A percentile compares a stretch with the other conserved stretches of the same genome.
These are phyloP conservation scores for Sternotherus odoratus DNA, from an alignment of 2,797 vertebrate species.

Conservation along the genomic window DNA sequence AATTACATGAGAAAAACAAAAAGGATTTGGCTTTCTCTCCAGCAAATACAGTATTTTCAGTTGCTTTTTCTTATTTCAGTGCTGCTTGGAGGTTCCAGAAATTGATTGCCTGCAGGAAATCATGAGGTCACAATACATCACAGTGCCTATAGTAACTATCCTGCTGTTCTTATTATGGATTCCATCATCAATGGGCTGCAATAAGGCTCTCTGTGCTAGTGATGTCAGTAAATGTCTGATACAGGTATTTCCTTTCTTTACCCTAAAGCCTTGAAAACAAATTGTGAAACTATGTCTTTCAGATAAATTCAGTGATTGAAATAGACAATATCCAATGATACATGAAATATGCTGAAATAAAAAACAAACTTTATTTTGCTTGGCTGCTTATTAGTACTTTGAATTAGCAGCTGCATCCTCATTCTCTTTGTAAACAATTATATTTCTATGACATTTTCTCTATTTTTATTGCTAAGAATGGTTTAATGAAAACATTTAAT, in stretches of 20 bases:
- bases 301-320: neutral
- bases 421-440: neutral
- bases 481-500: neutral
- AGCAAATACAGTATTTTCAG: neutral
- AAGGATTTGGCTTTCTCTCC: neutral
- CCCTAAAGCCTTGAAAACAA: rapidly evolving
- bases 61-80: slow-evolving; percentile 49
- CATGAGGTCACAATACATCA: slow-evolving; percentile 87
- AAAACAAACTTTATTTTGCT: neutral
- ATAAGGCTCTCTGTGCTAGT: slow-evolving; percentile 97
- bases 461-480: neutral
- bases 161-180: slow-evolving; percentile 86
- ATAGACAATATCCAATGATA: neutral
- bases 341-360: neutral
- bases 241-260: slow-evolving; percentile 83
- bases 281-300: neutral
- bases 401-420: neutral
- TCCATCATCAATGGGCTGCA: slow-evolving; percentile 87
- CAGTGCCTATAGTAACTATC: slow-evolving; percentile 75
- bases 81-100: slow-evolving; percentile 49
- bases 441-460: neutral
- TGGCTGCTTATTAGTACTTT: neutral
- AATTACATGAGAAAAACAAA: neutral
- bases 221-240: slow-evolving; percentile 99
- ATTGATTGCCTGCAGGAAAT: slow-evolving; percentile 71